Percentiles rank a stretch among this genome's conserved stretches.
These are phyloP conservation scores for Gila robusta DNA, from an alignment of 2,797 vertebrate species.

Conservation along the genomic window DNA sequence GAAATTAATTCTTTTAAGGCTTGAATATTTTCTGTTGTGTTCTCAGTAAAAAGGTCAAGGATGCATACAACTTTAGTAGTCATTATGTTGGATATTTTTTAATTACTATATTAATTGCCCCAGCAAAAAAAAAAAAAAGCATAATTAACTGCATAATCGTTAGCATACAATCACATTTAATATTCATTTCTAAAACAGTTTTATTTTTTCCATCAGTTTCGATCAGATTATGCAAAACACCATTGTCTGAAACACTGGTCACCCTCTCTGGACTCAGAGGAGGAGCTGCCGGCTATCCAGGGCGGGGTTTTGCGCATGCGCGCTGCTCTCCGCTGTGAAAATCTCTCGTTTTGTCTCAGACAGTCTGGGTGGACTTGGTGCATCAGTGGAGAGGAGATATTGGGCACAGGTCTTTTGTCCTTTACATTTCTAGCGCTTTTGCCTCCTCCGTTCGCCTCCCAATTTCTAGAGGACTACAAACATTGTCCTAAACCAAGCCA, in stretches of 20 bases:
- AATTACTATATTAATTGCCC: neutral
- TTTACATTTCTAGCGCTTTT: conserved; percentile 21
- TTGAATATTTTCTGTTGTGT: no score
- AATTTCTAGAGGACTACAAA: neutral
- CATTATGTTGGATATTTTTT: neutral
- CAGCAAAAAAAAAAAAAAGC: neutral
- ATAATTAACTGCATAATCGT: neutral
- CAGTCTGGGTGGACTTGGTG: conserved; percentile 81
- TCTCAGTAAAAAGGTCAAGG: no score
- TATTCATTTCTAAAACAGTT: neutral
- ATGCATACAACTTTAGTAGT: no score
- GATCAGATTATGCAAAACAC: neutral
- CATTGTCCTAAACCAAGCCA: conserved; percentile 18
- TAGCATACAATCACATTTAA: neutral
- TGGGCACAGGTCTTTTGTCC: conserved; percentile 38
- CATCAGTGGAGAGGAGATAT: conserved; percentile 77
- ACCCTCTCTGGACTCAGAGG: conserved; percentile 45
- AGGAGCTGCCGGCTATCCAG: conserved; percentile 71
- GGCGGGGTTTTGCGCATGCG: conserved; percentile 92
- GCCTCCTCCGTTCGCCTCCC: conserved; percentile 2
- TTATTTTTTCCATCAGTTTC: neutral
- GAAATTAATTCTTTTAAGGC: no score
- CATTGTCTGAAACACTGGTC: conserved; percentile 26
- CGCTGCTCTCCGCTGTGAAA: conserved; percentile 65
- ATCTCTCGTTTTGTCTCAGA: conserved; percentile 73